These are phyloP conservation scores for Caiman crocodilus DNA, from an alignment of 2,797 vertebrate species.

Conservation along the genomic window DNA sequence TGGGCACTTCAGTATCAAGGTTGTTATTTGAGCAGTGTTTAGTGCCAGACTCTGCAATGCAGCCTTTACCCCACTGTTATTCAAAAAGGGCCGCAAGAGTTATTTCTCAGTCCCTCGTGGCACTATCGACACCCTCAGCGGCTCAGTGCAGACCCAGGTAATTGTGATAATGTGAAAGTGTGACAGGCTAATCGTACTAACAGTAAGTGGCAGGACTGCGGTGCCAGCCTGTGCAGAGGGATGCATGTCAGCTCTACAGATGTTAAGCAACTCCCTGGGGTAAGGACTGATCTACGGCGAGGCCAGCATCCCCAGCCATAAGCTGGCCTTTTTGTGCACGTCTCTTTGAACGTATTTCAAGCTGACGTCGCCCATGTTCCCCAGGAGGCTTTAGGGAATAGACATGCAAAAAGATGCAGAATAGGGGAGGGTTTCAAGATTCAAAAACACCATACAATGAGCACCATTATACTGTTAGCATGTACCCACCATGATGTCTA, in stretches of 20 bases:
- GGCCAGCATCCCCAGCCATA: neutral
- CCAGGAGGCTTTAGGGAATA: neutral
- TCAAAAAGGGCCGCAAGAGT: neutral
- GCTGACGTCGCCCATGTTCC: rapidly evolving
- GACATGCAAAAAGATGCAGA: neutral
- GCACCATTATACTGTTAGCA: rapidly evolving
- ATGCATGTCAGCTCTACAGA: neutral
- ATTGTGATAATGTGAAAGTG: slow-evolving; percentile 31
- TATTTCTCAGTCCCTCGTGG: neutral
- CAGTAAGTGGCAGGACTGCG: neutral
- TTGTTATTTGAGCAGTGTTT: slow-evolving; percentile 19
- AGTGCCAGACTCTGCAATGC: neutral
- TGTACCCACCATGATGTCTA: rapidly evolving
- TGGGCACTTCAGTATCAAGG: neutral
- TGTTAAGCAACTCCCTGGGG: neutral
- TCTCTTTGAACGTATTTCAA: neutral
- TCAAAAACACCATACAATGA: neutral
- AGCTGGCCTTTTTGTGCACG: neutral
- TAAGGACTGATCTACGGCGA: neutral
- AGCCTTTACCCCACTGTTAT: slow-evolving; percentile 35
- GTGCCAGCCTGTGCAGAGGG: neutral
- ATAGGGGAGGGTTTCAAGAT: neutral
- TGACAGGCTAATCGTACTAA: neutral
- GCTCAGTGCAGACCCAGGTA: slow-evolving; percentile 11
- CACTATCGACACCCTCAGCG: slow-evolving; percentile 9